These are phyloP conservation scores for Sarotherodon lohbergeri DNA, from an alignment of 2,113 vertebrate species.

Conservation along the genomic window DNA sequence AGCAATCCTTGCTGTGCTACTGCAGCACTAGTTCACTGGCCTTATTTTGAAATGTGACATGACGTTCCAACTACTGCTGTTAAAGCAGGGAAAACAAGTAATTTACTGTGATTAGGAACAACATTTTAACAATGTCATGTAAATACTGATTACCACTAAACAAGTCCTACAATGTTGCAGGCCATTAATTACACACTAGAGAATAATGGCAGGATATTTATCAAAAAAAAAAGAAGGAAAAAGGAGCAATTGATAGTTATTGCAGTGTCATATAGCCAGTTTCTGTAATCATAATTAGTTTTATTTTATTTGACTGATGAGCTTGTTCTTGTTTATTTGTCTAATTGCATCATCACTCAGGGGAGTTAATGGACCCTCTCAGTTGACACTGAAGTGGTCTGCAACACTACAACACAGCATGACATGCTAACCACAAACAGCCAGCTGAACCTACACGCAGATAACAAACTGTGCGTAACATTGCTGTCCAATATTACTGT, in stretches of 20 bases:
- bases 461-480: not conserved
- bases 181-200: not conserved
- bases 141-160: not conserved
- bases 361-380: slow-evolving; percentile 42
- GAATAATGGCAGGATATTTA: not conserved
- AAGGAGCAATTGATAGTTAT: not conserved
- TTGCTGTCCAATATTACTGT: not conserved
- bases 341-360: slow-evolving; percentile 62
- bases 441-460: not conserved
- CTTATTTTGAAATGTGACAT: slow-evolving; percentile 39
- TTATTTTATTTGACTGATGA: slow-evolving; percentile 51
- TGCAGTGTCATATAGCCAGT: not conserved
- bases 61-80: slow-evolving; percentile 3
- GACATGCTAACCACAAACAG: not conserved
- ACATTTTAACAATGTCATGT: not conserved
- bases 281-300: slow-evolving; percentile 28
- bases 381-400: slow-evolving; percentile 42
- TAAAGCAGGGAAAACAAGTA: not conserved
- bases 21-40: not conserved
- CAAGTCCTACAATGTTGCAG: not conserved
- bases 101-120: not conserved
- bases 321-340: slow-evolving; percentile 47
- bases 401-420: slow-evolving; percentile 7
- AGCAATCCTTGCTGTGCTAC: not conserved
- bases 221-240: not conserved